Evolutionary conservation across 2,113 vertebrate species (phyloP), one percentile per base, ranked within the genome.

Genomic region (Neodontobutis hainanensis): DNA sequence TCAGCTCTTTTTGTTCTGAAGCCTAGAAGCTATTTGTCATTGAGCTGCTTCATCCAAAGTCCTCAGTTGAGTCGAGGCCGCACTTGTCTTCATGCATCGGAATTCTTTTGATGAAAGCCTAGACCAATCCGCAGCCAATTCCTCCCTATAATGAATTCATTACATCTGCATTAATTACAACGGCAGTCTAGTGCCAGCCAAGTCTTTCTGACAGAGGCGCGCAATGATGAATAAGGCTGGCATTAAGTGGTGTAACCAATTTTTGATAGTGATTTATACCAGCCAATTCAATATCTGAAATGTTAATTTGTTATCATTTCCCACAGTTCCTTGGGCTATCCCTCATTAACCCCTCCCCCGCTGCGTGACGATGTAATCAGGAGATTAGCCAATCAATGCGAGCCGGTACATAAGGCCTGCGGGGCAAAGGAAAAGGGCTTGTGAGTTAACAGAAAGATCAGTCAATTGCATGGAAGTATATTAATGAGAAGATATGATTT

Each of bases 281-380:
- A 77, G 85, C 84, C 88, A 87, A 90, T 86, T 88, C 87, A 65
- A 81, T 82, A 87, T 87, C 86, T 90, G 88, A 88, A 87, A 90
- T 86, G 85, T 86, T 90, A 88, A 88, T 92, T 85, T 89, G 85
- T 91, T 90, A 87, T 91, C 85, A 89, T 91, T 92, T 89, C 86
- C 87, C 87, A 82, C 70, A 85, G 88, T 88, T 91, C 86, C 84
- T 81, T 78, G 68, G 80, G 83, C 82, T 82, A 84, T 85, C 85
- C 80, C 86, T 91, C 90, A 90, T 91, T 90, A 90, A 85, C 81
- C 84, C 81, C 72, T 58, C 80, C 52, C 72, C 65, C 9, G 50
- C 78, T 55, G 81, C 50, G 69, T 85, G 88, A 90, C 80, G 67
- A 68, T 87, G 74, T 81, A 88, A 90, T 84, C 80, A 80, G 76